phyloP scores from a whole-genome alignment of 2,888 invertebrate species.

The Byasa hedistus region DNA sequence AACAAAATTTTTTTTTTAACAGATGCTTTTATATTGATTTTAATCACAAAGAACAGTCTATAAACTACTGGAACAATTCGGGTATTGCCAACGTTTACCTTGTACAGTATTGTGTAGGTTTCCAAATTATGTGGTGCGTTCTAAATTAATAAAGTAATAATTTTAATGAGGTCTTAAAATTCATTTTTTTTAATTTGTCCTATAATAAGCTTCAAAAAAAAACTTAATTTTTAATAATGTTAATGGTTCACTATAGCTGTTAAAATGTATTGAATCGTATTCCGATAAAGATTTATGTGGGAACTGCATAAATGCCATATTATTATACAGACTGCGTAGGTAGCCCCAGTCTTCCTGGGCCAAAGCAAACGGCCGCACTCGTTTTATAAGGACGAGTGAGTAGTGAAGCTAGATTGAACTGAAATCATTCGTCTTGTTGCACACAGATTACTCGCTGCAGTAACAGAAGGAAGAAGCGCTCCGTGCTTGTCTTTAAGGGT shows the following conservation, averaged over 20 bases:
- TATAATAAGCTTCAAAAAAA: too few relatives aligned
- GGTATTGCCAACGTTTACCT: background rate
- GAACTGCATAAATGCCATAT: conserved; percentile 8
- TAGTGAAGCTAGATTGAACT: conserved; percentile 9
- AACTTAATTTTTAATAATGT: background rate
- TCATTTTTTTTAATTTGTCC: background rate
- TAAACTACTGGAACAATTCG: conserved; percentile 12
- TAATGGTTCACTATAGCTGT: background rate
- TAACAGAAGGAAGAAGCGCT: conserved; percentile 18
- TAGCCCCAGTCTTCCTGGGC: conserved; percentile 17
- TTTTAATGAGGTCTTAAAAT: background rate
- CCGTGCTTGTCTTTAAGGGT: conserved; percentile 24
- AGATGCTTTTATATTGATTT: conserved; percentile 15
- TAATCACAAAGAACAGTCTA: conserved; percentile 9
- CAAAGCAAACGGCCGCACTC: conserved; percentile 5
- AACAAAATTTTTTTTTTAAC: background rate
- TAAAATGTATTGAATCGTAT: background rate
- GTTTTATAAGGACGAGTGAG: conserved; percentile 8
- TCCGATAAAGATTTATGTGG: background rate
- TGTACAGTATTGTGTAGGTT: background rate
- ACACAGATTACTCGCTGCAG: conserved; percentile 24
- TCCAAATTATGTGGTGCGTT: background rate
- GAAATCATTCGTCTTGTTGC: conserved; percentile 18
- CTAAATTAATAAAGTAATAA: background rate
- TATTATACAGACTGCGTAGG: conserved; percentile 9